A percentile compares a stretch with the other conserved stretches of the same genome.
Evolutionary conservation across 2,888 invertebrate genomes (phyloP).

Genomic region (Tetrapedia diversipes): DNA sequence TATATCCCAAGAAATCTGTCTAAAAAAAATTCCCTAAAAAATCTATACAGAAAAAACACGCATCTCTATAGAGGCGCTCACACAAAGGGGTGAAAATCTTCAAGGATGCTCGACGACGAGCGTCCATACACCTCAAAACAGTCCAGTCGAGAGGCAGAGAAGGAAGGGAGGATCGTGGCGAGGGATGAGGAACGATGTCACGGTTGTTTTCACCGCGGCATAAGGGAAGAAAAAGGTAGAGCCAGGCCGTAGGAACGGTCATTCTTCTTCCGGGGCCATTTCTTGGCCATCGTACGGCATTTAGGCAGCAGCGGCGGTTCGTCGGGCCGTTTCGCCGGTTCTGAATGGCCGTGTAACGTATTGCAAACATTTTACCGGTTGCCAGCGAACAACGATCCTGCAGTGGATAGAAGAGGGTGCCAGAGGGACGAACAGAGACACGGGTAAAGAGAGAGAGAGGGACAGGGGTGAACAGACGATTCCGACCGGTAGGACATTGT

Average conservation of each 20-base stretch:
- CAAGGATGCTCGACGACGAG: not conserved
- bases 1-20: not conserved
- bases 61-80: too few relatives aligned
- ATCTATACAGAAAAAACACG: too few relatives aligned
- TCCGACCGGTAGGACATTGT: conserved; percentile 80
- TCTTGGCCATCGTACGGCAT: conserved; percentile 74
- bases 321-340: conserved; percentile 70
- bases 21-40: too few relatives aligned
- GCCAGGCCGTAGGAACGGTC: conserved; percentile 52
- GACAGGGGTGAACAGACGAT: conserved; percentile 66
- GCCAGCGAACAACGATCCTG: conserved; percentile 53
- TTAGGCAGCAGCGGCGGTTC: conserved; percentile 71
- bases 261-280: conserved; percentile 70
- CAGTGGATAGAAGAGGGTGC: too few relatives aligned
- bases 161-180: not conserved
- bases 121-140: too few relatives aligned
- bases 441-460: too few relatives aligned
- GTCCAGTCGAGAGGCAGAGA: conserved; percentile 16
- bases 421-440: too few relatives aligned
- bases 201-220: conserved; percentile 31
- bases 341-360: conserved; percentile 80
- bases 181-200: conserved; percentile 21
- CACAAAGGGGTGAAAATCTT: not conserved
- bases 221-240: conserved; percentile 38
- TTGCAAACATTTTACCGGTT: conserved; percentile 80